These are phyloP conservation scores for Cromileptes altivelis DNA, from an alignment of 2,113 vertebrate species.

Conservation along the genomic window DNA sequence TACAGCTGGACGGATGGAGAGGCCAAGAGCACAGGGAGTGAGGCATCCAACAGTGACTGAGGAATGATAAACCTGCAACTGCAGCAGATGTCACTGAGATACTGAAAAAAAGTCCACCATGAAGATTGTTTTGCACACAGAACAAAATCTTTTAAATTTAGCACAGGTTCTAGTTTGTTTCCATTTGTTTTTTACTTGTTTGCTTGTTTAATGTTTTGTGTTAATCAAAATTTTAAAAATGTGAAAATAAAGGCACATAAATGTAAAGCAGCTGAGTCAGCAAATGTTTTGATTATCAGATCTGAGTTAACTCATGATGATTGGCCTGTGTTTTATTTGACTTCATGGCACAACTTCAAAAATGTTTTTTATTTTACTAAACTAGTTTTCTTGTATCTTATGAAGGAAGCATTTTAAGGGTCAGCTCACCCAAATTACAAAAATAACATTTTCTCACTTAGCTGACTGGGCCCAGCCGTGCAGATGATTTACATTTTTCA, in stretches of 20 bases:
- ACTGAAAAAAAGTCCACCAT: background rate
- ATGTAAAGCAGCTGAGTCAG: background rate
- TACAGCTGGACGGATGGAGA: background rate
- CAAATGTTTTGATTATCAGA: background rate
- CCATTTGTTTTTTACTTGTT: background rate
- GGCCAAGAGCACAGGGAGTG: background rate
- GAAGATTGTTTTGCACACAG: conserved; percentile 6
- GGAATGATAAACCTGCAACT: background rate
- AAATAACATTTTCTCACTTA: no score
- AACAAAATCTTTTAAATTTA: background rate
- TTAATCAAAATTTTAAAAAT: background rate
- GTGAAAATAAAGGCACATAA: conserved; percentile 45
- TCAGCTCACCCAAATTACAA: background rate
- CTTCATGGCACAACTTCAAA: background rate
- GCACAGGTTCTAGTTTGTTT: background rate
- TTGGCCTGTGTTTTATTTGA: background rate
- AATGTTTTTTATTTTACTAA: no score
- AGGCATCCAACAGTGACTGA: conserved; percentile 7
- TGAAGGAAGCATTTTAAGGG: background rate
- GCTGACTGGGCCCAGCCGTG: no score
- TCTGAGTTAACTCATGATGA: background rate
- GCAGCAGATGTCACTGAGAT: background rate
- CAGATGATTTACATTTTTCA: no score
- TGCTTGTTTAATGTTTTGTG: conserved; percentile 3
- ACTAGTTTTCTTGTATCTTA: no score